These are phyloP conservation scores for Heliothis virescens DNA, from an alignment of 1,140 invertebrate species.

Conservation along the genomic window DNA sequence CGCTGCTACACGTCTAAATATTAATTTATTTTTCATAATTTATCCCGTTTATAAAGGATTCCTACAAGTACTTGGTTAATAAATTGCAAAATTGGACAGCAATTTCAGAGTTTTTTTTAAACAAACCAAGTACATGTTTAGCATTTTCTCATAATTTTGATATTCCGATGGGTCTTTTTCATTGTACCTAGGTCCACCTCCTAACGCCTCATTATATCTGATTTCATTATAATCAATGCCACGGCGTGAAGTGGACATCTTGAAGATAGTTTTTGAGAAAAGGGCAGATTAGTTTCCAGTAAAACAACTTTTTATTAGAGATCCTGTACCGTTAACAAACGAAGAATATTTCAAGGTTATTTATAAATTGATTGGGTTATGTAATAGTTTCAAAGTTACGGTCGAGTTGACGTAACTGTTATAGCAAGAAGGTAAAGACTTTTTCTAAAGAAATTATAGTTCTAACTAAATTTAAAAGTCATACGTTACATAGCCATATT, in stretches of 20 bases:
- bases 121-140: no score
- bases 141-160: no score
- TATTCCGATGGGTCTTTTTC: no score
- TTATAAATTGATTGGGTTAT: constrained; percentile 18
- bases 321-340: not conserved
- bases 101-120: no score
- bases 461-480: not conserved
- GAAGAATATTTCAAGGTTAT: constrained; percentile 21
- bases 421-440: not conserved
- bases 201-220: no score
- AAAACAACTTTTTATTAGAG: not conserved
- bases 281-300: not conserved
- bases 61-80: no score
- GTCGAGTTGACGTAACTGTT: not conserved
- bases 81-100: no score
- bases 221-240: no score
- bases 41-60: not conserved
- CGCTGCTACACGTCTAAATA: constrained; percentile 49
- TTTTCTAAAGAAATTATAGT: not conserved
- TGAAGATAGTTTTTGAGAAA: no score
- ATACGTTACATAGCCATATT: not conserved
- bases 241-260: no score
- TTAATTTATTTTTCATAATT: not conserved
- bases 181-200: no score
- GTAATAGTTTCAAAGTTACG: constrained; percentile 18